Conservation (phyloP, 2,113 vertebrate species). For the Felis chaus region DNA sequence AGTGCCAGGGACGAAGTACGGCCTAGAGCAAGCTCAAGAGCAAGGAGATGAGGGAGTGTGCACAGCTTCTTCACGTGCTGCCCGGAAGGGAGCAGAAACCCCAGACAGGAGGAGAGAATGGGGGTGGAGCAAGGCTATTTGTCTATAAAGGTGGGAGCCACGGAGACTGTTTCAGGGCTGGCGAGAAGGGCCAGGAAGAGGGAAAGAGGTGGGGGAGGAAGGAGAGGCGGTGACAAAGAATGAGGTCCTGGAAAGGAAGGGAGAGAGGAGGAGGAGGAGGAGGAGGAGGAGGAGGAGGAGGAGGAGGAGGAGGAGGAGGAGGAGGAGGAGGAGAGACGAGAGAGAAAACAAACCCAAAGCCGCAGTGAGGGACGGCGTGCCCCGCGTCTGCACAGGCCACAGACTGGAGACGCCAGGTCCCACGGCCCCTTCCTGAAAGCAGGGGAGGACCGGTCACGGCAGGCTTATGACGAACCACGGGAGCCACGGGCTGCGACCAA, state of each 20-base stretch:
- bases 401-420: not conserved
- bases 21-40: not conserved
- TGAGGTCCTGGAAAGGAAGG: too few species aligned
- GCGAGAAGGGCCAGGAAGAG: not conserved
- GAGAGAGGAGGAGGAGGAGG: too few species aligned
- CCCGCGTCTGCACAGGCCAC: accelerated
- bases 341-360: not conserved
- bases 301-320: not conserved
- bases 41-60: not conserved
- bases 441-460: not conserved
- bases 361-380: not conserved
- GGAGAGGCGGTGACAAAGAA: not conserved
- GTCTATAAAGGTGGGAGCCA: not conserved
- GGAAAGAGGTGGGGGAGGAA: not conserved
- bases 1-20: not conserved
- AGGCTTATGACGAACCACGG: not conserved
- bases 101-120: not conserved
- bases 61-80: not conserved
- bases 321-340: not conserved
- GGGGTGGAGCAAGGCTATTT: not conserved
- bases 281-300: too few species aligned
- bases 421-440: not conserved
- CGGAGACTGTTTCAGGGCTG: not conserved
- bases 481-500: not conserved
- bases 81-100: not conserved